These are phyloP conservation scores for Trachops cirrhosus DNA, from an alignment of 2,797 vertebrate genomes.

Conservation along the genomic window DNA sequence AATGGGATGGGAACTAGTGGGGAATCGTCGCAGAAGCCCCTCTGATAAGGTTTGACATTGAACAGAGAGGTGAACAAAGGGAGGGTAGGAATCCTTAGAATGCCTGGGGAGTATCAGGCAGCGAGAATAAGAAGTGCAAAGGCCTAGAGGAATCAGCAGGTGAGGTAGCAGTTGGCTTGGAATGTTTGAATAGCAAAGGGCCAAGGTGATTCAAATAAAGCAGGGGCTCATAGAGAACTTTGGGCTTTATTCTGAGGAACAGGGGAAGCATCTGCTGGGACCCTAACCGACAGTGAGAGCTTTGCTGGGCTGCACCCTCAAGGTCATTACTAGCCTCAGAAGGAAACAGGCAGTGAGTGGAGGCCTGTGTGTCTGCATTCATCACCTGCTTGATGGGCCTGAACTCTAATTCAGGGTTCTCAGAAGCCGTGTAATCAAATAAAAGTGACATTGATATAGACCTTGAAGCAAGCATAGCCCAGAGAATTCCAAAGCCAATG, in stretches of 20 bases:
- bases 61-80: not conserved
- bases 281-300: not conserved
- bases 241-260: not conserved
- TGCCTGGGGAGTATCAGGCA: not conserved
- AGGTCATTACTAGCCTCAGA: not conserved
- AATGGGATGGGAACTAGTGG: not conserved
- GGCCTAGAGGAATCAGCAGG: rapidly evolving
- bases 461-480: not conserved
- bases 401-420: not conserved
- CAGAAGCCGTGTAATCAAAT: not conserved
- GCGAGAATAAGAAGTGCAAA: not conserved
- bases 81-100: not conserved
- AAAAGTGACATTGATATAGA: not conserved
- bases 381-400: not conserved
- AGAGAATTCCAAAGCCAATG: not conserved
- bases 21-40: not conserved
- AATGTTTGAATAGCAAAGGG: not conserved
- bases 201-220: not conserved
- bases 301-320: not conserved
- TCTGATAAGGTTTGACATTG: not conserved
- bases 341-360: not conserved
- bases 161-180: not conserved
- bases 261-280: not conserved
- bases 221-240: not conserved
- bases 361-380: not conserved